Conservation (phyloP, 1,140 invertebrate species). For the Dreissena rostriformis region DNA sequence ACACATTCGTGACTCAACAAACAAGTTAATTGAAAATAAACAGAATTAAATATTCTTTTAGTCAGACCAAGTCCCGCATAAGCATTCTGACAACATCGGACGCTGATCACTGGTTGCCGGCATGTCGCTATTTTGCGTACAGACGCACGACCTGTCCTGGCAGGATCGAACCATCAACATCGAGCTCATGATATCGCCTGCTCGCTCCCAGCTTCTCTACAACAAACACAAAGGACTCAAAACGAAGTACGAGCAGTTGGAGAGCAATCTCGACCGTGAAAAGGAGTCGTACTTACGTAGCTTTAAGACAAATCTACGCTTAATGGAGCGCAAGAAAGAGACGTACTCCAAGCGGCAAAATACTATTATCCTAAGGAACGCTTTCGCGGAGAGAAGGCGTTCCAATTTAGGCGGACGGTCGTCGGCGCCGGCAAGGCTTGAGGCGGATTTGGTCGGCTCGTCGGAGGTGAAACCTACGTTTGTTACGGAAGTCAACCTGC, state of each 20-base stretch:
- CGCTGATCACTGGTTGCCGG: no score
- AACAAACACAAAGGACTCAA: constrained; percentile 68
- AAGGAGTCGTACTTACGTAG: constrained; percentile 56
- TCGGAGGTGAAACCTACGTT: neutral
- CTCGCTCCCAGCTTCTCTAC: constrained; percentile 59
- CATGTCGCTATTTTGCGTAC: constrained; percentile 67
- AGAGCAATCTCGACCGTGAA: constrained; percentile 60
- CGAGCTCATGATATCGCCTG: constrained; percentile 65
- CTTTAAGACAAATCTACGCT: constrained; percentile 51
- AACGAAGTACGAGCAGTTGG: constrained; percentile 56
- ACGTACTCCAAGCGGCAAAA: constrained; percentile 24
- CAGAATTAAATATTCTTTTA: no score
- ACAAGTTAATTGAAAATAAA: no score
- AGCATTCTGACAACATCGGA: no score
- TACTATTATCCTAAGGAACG: constrained; percentile 9
- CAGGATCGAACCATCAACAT: constrained; percentile 70
- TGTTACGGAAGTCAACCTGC: constrained; percentile 1
- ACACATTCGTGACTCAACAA: no score
- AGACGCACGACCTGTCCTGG: constrained; percentile 63
- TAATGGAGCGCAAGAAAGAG: constrained; percentile 58
- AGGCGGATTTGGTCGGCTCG: neutral
- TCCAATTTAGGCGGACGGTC: neutral
- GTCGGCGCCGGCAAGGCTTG: constrained; percentile 20
- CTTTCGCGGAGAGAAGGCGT: neutral
- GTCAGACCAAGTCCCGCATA: no score